A percentile compares a stretch with the other conserved stretches of the same genome.
Evolutionary conservation across 1,140 invertebrate species (phyloP).

Genomic region (Bicyclus anynana): DNA sequence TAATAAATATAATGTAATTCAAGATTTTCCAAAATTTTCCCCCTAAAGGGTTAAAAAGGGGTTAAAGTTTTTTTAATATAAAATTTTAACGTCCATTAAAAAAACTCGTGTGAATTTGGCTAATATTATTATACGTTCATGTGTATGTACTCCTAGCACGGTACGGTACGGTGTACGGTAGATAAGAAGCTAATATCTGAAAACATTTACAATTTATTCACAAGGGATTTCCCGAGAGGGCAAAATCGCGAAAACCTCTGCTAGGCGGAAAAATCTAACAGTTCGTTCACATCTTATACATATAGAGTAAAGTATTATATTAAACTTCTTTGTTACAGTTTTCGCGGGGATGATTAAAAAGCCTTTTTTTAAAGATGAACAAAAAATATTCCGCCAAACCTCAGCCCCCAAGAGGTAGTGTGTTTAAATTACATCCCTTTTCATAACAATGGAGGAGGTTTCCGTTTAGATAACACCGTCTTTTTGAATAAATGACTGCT

Average conservation of each 20-base stretch:
- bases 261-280: conserved; percentile 10
- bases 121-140: too few species aligned
- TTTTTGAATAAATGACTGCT: not conserved
- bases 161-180: too few species aligned
- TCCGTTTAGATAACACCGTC: not conserved
- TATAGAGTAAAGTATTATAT: conserved; percentile 19
- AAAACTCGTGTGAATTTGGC: too few species aligned
- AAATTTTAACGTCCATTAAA: too few species aligned
- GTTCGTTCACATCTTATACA: conserved; percentile 19
- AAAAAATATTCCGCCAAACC: conserved; percentile 13
- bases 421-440: conserved; percentile 17
- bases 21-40: too few species aligned
- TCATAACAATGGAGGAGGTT: not conserved
- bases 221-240: too few species aligned
- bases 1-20: too few species aligned
- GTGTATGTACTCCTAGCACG: too few species aligned
- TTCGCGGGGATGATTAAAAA: conserved; percentile 24
- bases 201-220: not conserved
- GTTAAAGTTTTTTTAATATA: too few species aligned
- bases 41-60: too few species aligned
- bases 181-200: too few species aligned
- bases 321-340: conserved; percentile 21
- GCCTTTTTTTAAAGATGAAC: conserved; percentile 11
- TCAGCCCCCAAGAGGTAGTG: conserved; percentile 10
- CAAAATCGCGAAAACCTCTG: not conserved